These are phyloP conservation scores for Halocaridina rubra DNA, from an alignment of 2,888 invertebrate species.

Conservation along the genomic window DNA sequence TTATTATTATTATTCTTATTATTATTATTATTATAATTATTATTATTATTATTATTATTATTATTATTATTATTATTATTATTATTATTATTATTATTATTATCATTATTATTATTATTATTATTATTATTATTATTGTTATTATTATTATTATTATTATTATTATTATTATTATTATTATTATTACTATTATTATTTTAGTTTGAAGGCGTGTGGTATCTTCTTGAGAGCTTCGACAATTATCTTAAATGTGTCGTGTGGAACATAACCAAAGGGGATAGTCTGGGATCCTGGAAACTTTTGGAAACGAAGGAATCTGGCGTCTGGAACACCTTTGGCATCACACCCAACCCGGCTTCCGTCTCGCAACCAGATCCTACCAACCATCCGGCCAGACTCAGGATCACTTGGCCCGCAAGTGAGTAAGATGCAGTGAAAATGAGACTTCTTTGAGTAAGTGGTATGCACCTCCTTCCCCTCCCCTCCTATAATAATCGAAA, in stretches of 20 bases:
- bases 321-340: neutral
- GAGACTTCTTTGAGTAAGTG: too few species aligned
- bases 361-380: neutral
- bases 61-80: neutral
- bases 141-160: neutral
- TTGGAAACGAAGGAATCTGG: slow-evolving; percentile 37
- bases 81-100: neutral
- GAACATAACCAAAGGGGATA: slow-evolving; percentile 16
- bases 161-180: neutral
- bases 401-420: slow-evolving; percentile 41
- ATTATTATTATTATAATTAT: too few species aligned
- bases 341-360: slow-evolving; percentile 24
- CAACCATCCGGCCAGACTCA: slow-evolving; percentile 13
- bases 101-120: neutral
- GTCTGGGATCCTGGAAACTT: slow-evolving; percentile 37
- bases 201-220: slow-evolving; percentile 59
- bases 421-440: too few species aligned
- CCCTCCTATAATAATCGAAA: too few species aligned
- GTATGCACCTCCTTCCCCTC: too few species aligned
- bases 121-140: neutral
- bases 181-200: neutral
- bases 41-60: neutral
- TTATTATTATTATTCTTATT: too few species aligned
- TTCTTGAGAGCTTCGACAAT: slow-evolving; percentile 48
- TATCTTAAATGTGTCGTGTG: slow-evolving; percentile 41